Percentiles rank a stretch among this genome's conserved stretches.
These are phyloP conservation scores for Acanthurus lineatus DNA, from an alignment of 2,797 vertebrate genomes.

Conservation along the genomic window DNA sequence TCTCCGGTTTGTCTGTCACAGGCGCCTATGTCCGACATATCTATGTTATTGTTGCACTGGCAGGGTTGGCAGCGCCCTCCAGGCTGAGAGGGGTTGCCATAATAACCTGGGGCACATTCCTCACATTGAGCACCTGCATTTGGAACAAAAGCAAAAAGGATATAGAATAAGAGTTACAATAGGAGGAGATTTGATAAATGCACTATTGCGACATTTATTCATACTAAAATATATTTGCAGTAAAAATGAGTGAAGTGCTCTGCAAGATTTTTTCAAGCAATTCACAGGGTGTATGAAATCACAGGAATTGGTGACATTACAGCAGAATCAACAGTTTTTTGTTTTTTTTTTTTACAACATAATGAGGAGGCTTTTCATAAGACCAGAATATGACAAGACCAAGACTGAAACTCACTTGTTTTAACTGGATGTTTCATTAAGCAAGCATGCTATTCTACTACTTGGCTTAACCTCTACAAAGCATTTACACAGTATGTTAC, in stretches of 20 bases:
- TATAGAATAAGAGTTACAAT: neutral
- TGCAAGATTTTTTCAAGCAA: neutral
- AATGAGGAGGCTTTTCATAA: neutral
- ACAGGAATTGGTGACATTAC: neutral
- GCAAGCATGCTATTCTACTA: slow-evolving; percentile 5
- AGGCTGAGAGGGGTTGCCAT: slow-evolving; percentile 90
- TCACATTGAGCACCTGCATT: slow-evolving; percentile 91
- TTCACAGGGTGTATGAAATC: slow-evolving; percentile 17
- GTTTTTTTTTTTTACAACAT: neutral
- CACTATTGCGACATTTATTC: neutral
- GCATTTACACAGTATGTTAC: slow-evolving; percentile 19
- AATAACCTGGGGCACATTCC: slow-evolving; percentile 93
- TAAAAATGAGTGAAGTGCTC: neutral
- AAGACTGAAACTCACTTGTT: neutral
- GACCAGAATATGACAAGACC: neutral
- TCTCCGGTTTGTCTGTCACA: slow-evolving; percentile 90
- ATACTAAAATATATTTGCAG: neutral
- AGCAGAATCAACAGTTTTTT: neutral
- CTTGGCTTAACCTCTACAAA: slow-evolving; percentile 24
- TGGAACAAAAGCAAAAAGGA: neutral
- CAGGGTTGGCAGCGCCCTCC: slow-evolving; percentile 92
- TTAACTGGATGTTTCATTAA: neutral
- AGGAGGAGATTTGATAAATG: neutral
- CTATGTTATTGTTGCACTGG: slow-evolving; percentile 94
- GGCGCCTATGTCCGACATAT: slow-evolving; percentile 86